Evolutionary conservation across 2,888 invertebrate species (phyloP), one percentile per base, ranked within the genome.

Genomic region (Dastarcus helophoroides): DNA sequence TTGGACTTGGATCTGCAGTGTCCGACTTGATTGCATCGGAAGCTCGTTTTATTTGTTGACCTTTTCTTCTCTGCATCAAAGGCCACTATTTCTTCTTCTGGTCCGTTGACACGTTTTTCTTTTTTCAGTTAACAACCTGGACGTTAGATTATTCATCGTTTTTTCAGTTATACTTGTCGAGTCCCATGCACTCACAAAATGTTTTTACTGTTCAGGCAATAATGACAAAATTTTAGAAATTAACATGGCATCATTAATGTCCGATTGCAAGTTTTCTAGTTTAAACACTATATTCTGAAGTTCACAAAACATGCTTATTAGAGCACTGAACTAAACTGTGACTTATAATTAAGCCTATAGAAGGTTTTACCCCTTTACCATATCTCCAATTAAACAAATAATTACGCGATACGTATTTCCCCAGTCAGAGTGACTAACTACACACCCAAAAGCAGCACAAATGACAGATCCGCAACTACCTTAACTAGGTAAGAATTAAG

Each of bases 111-210:
- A 12, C 33, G 19, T n/a, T 21, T 14, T 35, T 22, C 31, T n/a
- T n/a, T n/a, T n/a, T 21, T 31, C 36, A 22, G 14, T 15, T 16
- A 35, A 10, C 15, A 33, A n/a, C 22, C 40, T 32, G 2, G 37
- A 17, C 4, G 25, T 35, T 17, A 35, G 19, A 19, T 39, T 39
- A 8, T 15, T 34, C 26, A 37, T 8, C 4, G 22, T 34, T 31
- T 14, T 37, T n/a, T 39, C 29, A 3, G 10, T n/a, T 8, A 12
- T 14, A 7, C 7, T 4, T 14, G 33, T 38, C 2, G 38, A 38
- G 10, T 38, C 33, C 36, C 38, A 38, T 27, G 38, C 33, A 9
- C 27, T 38, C 5, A 4, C 25, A 28, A 38, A 38, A 26, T 38
- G 32, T 7, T 19, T 30, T 16, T 34, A 37, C 9, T 27, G 14